These are phyloP conservation scores for Drosophila basisetae DNA, from an alignment of 2,888 invertebrate species.

Conservation along the genomic window DNA sequence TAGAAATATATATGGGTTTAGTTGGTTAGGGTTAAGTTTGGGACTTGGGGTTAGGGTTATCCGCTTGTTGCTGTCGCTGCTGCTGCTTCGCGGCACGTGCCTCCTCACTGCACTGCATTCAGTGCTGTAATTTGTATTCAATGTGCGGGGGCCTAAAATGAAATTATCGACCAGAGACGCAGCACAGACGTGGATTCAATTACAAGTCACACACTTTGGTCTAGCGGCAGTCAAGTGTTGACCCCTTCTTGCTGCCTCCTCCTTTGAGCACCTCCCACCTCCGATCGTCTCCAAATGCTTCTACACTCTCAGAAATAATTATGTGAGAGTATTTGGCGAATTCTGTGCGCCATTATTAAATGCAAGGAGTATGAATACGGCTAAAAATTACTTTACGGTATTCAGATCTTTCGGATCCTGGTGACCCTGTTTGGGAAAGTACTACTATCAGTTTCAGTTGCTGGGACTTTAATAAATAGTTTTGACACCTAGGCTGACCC, in stretches of 20 bases:
- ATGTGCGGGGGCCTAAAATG: conserved; percentile 66
- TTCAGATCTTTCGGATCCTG: neutral
- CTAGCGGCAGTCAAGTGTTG: conserved; percentile 37
- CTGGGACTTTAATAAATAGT: neutral
- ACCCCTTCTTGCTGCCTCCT: neutral
- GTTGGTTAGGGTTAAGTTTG: neutral
- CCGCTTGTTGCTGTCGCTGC: neutral
- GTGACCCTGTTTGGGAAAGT: neutral
- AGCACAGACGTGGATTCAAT: conserved; percentile 80
- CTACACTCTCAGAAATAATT: neutral
- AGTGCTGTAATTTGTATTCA: conserved; percentile 72
- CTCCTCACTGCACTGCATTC: neutral
- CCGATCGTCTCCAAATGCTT: neutral
- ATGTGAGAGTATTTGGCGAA: neutral
- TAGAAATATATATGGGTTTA: neutral
- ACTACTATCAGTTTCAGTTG: no score
- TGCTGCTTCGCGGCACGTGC: conserved; percentile 7
- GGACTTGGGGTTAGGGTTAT: neutral
- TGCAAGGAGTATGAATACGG: neutral
- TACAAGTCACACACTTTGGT: conserved; percentile 67
- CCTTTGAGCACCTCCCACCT: neutral
- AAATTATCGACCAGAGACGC: conserved; percentile 79
- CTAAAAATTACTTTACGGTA: neutral
- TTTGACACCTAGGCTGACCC: neutral
- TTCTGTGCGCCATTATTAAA: neutral